phyloP scores from a whole-genome alignment of 2,888 invertebrate genomes.

The Platycheirus rosarum region DNA sequence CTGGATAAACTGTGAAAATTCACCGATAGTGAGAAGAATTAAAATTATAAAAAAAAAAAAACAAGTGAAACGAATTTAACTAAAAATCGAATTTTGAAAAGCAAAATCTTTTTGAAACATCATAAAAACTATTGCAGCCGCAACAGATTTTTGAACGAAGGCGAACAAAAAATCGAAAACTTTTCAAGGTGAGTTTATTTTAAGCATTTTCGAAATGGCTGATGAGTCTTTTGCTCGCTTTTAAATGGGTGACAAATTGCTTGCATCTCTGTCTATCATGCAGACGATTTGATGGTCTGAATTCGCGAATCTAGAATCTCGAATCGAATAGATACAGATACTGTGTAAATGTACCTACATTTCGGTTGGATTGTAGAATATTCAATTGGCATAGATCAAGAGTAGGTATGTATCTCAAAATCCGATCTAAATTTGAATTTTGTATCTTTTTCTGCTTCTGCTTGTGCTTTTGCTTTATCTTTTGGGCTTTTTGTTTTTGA shows the following conservation, averaged over 20 bases:
- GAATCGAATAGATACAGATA: conserved; percentile 20
- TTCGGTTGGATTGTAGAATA: conserved; percentile 46
- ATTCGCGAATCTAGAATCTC: conserved; percentile 50
- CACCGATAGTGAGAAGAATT: conserved; percentile 19
- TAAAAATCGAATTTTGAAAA: conserved; percentile 67
- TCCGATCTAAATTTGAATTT: conserved; percentile 45
- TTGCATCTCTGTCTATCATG: conserved; percentile 57
- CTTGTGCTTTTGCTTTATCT: no score
- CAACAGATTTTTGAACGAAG: conserved; percentile 65
- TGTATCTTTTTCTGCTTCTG: background rate
- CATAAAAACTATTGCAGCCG: conserved; percentile 63
- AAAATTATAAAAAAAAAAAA: conserved; percentile 30
- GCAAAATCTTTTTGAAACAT: conserved; percentile 55
- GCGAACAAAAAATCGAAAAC: conserved; percentile 79
- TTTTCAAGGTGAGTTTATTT: conserved; percentile 83
- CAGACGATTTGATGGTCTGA: conserved; percentile 34
- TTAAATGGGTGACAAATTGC: conserved; percentile 76
- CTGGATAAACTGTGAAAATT: conserved; percentile 54
- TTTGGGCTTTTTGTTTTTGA: background rate
- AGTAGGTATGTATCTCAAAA: conserved; percentile 40
- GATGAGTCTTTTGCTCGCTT: conserved; percentile 76
- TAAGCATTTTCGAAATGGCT: conserved; percentile 81
- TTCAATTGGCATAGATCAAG: conserved; percentile 58
- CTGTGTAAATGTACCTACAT: no score
- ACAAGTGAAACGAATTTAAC: conserved; percentile 61